Evolutionary conservation across 1,140 invertebrate species (phyloP).

Genomic region (Drosophila santomea): DNA sequence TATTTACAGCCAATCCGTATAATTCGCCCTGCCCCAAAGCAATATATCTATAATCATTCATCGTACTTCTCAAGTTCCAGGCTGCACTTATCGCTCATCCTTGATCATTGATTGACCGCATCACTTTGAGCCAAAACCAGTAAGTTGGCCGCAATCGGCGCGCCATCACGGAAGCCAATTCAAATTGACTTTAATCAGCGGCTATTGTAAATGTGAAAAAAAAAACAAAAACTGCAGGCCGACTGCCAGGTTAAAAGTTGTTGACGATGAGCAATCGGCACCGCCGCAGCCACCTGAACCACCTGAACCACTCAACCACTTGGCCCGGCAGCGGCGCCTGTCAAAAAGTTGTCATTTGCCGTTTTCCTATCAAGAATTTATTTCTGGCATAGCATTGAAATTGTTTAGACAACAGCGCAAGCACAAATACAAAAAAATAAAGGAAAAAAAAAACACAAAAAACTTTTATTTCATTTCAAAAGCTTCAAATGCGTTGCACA

Average conservation of each 20-base stretch:
- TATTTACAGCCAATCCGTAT: neutral
- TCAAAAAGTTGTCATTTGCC: conserved; percentile 59
- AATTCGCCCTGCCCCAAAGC: conserved; percentile 8
- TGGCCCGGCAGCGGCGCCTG: conserved; percentile 52
- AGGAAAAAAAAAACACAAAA: conserved; percentile 10
- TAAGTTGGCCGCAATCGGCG: conserved; percentile 47
- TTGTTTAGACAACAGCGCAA: conserved; percentile 49
- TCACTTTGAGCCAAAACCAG: conserved; percentile 52
- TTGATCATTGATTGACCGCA: conserved; percentile 40
- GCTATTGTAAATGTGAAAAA: conserved; percentile 59
- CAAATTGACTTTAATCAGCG: conserved; percentile 56
- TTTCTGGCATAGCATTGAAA: conserved; percentile 72
- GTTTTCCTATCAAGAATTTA: conserved; percentile 73
- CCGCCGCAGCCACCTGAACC: conserved; percentile 35
- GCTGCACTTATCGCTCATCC: conserved; percentile 46
- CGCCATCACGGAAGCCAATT: conserved; percentile 65
- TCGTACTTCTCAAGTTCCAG: conserved; percentile 17
- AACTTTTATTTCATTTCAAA: conserved; percentile 71
- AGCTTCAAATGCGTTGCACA: conserved; percentile 75
- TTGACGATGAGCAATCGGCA: conserved; percentile 56
- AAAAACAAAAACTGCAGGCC: conserved; percentile 53
- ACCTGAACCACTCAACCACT: conserved; percentile 30
- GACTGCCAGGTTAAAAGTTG: conserved; percentile 31
- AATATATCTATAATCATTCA: conserved; percentile 15
- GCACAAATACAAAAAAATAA: conserved; percentile 18